phyloP scores from a whole-genome alignment of 2,888 invertebrate genomes.

The Ommatoiulus sabulosus region DNA sequence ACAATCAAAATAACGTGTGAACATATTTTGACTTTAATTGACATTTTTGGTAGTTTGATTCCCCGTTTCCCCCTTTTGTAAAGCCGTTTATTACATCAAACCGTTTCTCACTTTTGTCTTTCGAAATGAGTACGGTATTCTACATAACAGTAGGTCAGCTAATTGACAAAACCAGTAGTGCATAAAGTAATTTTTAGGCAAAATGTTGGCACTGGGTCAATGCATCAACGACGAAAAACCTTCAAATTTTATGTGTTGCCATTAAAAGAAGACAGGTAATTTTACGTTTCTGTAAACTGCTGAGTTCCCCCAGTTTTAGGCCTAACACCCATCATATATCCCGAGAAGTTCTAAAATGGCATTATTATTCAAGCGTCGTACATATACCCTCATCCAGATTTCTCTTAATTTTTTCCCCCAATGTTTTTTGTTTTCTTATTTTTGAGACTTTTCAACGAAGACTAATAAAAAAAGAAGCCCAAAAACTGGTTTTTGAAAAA shows the following conservation, averaged over 20 bases:
- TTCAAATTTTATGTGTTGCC: background rate
- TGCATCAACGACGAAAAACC: background rate
- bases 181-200: background rate
- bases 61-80: no score
- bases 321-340: background rate
- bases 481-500: constrained; percentile 13
- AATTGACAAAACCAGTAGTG: background rate
- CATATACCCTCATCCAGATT: background rate
- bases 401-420: no score
- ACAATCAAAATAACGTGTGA: no score
- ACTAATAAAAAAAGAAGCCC: background rate
- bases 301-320: background rate
- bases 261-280: background rate
- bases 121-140: no score
- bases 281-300: constrained; percentile 17
- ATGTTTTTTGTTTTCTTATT: background rate
- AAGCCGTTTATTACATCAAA: no score
- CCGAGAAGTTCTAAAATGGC: background rate
- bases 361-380: background rate
- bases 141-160: no score
- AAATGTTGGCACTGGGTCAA: constrained; percentile 4
- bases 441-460: background rate
- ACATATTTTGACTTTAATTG: no score
- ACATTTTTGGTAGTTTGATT: no score
- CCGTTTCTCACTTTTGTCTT: no score